phyloP scores from a whole-genome alignment of 1,140 invertebrate genomes.

The Drosophila nebulosa region DNA sequence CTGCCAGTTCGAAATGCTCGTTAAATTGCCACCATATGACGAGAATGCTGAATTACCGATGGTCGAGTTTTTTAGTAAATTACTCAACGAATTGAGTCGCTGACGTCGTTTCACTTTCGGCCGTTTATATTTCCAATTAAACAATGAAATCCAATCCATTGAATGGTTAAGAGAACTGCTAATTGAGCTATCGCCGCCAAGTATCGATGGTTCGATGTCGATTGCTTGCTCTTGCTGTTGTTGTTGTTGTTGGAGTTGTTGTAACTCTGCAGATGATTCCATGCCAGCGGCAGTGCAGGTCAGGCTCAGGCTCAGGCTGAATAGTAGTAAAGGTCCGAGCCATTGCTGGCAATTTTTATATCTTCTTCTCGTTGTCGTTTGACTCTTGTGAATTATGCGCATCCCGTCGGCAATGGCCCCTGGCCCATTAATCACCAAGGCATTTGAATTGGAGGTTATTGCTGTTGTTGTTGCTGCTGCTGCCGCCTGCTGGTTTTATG shows the following conservation, averaged over 20 bases:
- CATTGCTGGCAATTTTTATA: constrained; percentile 20
- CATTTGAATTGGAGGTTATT: constrained; percentile 54
- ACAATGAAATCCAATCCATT: not conserved
- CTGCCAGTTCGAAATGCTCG: constrained; percentile 43
- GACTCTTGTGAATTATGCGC: constrained; percentile 64
- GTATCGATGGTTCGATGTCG: constrained; percentile 25
- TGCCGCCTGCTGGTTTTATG: constrained; percentile 42
- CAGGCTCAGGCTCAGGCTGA: constrained; percentile 30
- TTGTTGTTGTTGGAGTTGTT: constrained; percentile 5
- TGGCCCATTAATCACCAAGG: constrained; percentile 74
- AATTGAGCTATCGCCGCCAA: constrained; percentile 20
- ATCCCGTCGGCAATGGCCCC: constrained; percentile 68
- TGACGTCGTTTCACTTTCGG: constrained; percentile 75
- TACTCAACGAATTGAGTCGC: constrained; percentile 61
- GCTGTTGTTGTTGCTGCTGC: not conserved
- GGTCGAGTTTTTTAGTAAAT: constrained; percentile 46
- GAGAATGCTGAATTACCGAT: constrained; percentile 14
- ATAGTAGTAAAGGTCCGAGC: constrained; percentile 16
- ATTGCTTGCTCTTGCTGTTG: too few species aligned
- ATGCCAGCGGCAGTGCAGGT: constrained; percentile 52
- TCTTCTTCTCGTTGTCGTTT: constrained; percentile 17
- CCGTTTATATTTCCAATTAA: constrained; percentile 55
- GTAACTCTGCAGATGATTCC: constrained; percentile 60
- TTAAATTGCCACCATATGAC: not conserved
- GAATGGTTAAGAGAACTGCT: constrained; percentile 9